Evolutionary conservation across 2,113 vertebrate species (phyloP).

Genomic region (Heterochromis multidens): DNA sequence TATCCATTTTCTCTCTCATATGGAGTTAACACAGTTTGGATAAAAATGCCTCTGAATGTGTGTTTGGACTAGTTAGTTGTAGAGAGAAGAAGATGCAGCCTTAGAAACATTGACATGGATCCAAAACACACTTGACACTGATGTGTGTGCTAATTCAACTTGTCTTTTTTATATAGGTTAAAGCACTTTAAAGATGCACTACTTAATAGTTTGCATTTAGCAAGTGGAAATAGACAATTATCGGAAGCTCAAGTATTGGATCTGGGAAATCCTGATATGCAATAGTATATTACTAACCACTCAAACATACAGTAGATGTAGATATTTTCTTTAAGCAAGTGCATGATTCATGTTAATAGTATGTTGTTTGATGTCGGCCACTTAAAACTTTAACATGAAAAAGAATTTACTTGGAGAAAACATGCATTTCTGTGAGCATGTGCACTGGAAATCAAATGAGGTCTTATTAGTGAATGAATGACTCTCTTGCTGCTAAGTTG

Average conservation of each 20-base stretch:
- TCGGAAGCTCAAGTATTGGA: neutral
- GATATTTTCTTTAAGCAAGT: neutral
- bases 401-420: neutral
- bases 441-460: conserved; percentile 1
- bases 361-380: neutral
- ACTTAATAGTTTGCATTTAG: neutral
- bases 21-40: neutral
- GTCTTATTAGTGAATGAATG: conserved; percentile 34
- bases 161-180: neutral
- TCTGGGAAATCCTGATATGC: neutral
- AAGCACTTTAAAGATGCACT: neutral
- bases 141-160: neutral
- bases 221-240: neutral
- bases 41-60: neutral
- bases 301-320: neutral
- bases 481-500: conserved; percentile 9
- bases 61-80: neutral
- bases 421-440: neutral
- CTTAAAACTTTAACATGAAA: neutral
- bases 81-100: neutral
- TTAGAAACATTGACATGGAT: neutral
- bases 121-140: neutral
- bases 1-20: neutral
- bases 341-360: neutral
- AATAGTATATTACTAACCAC: neutral